phyloP scores from a whole-genome alignment of 1,140 invertebrate species.

The Drosophila nikananu region DNA sequence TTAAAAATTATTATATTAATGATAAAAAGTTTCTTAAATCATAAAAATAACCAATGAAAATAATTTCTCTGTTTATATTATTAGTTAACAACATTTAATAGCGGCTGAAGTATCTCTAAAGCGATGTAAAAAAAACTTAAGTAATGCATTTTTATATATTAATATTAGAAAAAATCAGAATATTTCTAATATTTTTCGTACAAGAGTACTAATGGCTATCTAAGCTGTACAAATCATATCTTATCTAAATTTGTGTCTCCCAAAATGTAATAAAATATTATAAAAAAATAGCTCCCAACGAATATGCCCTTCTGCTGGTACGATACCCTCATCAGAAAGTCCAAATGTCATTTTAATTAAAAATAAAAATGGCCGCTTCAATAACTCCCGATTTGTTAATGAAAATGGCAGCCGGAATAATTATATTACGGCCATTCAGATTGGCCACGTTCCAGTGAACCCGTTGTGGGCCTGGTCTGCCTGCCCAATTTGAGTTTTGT shows the following conservation, averaged over 20 bases:
- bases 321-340: slow-evolving; percentile 3
- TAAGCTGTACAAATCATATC: not conserved
- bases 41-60: not conserved
- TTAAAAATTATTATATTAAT: too few species aligned
- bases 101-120: too few species aligned
- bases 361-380: slow-evolving; percentile 38
- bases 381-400: slow-evolving; percentile 37
- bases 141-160: too few species aligned
- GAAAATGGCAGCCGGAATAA: slow-evolving; percentile 29
- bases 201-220: not conserved
- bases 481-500: slow-evolving; percentile 20
- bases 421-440: slow-evolving; percentile 36
- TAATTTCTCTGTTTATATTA: too few species aligned
- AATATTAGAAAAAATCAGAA: too few species aligned
- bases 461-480: not conserved
- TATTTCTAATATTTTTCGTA: too few species aligned
- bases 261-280: not conserved
- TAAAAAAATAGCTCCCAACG: not conserved
- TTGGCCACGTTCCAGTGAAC: slow-evolving; percentile 42
- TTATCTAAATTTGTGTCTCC: not conserved
- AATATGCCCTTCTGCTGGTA: not conserved
- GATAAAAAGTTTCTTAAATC: too few species aligned
- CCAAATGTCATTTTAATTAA: slow-evolving; percentile 50
- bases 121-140: too few species aligned
- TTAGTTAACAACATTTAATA: not conserved